Conservation (phyloP, 2,797 vertebrate species). For the Microctenopoma stevenorrisi region DNA sequence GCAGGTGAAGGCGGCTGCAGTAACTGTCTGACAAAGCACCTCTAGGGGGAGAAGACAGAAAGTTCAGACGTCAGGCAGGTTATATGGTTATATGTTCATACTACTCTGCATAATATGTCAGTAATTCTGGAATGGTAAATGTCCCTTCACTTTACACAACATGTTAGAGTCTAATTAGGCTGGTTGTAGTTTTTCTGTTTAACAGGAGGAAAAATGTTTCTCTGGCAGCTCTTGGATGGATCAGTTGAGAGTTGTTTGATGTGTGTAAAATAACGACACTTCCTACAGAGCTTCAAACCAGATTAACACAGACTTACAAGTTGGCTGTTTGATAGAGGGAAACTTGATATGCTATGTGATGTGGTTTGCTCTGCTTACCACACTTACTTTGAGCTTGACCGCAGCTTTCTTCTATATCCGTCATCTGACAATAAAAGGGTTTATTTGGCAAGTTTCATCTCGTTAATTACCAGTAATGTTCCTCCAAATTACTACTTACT, state of each 20-base stretch:
- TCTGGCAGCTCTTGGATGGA: background rate
- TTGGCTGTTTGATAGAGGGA: constrained; percentile 26
- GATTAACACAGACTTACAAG: constrained; percentile 17
- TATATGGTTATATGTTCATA: too few species aligned
- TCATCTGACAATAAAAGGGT: constrained; percentile 35
- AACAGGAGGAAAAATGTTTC: background rate
- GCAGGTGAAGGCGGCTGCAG: too few species aligned
- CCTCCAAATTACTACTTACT: background rate
- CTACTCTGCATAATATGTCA: too few species aligned
- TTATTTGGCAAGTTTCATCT: constrained; percentile 25
- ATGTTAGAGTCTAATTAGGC: background rate
- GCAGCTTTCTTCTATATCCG: constrained; percentile 32
- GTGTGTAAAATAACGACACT: constrained; percentile 26
- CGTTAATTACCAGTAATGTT: background rate
- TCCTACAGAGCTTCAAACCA: constrained; percentile 17
- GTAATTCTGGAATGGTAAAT: too few species aligned
- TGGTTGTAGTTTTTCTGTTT: background rate
- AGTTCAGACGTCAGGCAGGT: too few species aligned
- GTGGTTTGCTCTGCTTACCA: constrained; percentile 34
- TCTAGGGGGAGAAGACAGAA: too few species aligned
- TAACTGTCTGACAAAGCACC: too few species aligned
- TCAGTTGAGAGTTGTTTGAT: constrained; percentile 12
- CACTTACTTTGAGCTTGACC: constrained; percentile 17
- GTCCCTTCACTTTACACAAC: background rate
- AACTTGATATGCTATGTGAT: constrained; percentile 39